These are phyloP conservation scores for Aphyosemion australe DNA, from an alignment of 2,113 vertebrate genomes.

Conservation along the genomic window DNA sequence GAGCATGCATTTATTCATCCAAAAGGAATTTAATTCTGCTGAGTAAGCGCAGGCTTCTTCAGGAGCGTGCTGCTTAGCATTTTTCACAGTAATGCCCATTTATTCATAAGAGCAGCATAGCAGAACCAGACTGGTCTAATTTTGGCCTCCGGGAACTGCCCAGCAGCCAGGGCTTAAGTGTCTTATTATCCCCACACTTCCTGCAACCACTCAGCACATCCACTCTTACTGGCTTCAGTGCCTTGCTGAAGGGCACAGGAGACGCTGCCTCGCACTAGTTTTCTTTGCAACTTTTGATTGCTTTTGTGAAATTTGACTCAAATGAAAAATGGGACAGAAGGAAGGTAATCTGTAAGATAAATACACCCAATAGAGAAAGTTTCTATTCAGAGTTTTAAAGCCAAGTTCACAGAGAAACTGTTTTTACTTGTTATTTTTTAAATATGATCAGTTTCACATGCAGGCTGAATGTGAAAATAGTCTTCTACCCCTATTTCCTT, in stretches of 20 bases:
- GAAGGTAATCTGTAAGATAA: too few relatives aligned
- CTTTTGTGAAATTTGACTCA: background rate
- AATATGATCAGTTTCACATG: too few relatives aligned
- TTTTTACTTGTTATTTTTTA: too few relatives aligned
- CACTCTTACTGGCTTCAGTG: conserved; percentile 35
- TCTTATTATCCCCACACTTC: conserved; percentile 32
- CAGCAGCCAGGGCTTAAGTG: conserved; percentile 26
- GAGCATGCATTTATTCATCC: conserved; percentile 32
- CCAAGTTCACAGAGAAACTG: too few relatives aligned
- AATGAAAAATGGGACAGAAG: too few relatives aligned
- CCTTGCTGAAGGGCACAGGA: conserved; percentile 39
- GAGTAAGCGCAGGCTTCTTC: conserved; percentile 47
- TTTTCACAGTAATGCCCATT: conserved; percentile 52
- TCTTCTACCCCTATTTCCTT: too few relatives aligned
- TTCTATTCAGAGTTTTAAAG: too few relatives aligned
- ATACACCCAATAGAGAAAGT: too few relatives aligned
- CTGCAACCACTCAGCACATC: conserved; percentile 38
- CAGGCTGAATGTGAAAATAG: too few relatives aligned
- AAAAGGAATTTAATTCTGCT: conserved; percentile 49
- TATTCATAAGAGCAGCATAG: conserved; percentile 49
- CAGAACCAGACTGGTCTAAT: conserved; percentile 51
- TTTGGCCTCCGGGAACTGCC: conserved; percentile 52
- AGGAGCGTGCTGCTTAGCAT: conserved; percentile 51
- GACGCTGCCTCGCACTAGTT: conserved; percentile 3
- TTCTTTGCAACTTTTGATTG: background rate